Conservation (phyloP, 1,140 invertebrate species). For the Drosophila pseudoananassae region DNA sequence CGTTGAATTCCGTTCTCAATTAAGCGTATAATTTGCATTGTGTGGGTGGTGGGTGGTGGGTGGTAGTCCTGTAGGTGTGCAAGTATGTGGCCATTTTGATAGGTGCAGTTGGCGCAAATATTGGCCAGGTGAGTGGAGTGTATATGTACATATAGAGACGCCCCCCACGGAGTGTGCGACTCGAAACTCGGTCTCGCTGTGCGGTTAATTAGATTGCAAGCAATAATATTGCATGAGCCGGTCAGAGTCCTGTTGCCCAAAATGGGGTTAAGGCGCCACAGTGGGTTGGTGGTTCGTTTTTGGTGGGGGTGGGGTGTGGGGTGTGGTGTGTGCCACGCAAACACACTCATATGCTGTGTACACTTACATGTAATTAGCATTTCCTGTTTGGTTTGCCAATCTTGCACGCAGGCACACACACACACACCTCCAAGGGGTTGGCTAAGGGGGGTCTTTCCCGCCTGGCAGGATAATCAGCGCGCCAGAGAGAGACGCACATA, state of each 20-base stretch:
- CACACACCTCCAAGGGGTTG: background rate
- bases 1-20: slow-evolving; percentile 72
- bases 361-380: slow-evolving; percentile 77
- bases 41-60: slow-evolving; percentile 14
- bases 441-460: background rate
- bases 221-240: slow-evolving; percentile 71
- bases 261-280: background rate
- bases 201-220: slow-evolving; percentile 76
- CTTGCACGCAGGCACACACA: slow-evolving; percentile 27
- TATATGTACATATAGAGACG: background rate
- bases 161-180: background rate
- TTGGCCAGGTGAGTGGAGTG: slow-evolving; percentile 36
- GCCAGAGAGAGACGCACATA: slow-evolving; percentile 22
- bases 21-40: slow-evolving; percentile 60
- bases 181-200: slow-evolving; percentile 26
- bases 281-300: no score
- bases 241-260: background rate
- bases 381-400: slow-evolving; percentile 61
- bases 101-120: slow-evolving; percentile 41
- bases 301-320: no score
- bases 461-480: background rate
- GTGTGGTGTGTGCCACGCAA: slow-evolving; percentile 2
- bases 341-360: slow-evolving; percentile 36
- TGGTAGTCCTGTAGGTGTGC: background rate
- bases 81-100: slow-evolving; percentile 17